Percentiles rank a stretch among this genome's conserved stretches.
Conservation (phyloP, 2,797 vertebrate species). For the Ibycter americanus region DNA sequence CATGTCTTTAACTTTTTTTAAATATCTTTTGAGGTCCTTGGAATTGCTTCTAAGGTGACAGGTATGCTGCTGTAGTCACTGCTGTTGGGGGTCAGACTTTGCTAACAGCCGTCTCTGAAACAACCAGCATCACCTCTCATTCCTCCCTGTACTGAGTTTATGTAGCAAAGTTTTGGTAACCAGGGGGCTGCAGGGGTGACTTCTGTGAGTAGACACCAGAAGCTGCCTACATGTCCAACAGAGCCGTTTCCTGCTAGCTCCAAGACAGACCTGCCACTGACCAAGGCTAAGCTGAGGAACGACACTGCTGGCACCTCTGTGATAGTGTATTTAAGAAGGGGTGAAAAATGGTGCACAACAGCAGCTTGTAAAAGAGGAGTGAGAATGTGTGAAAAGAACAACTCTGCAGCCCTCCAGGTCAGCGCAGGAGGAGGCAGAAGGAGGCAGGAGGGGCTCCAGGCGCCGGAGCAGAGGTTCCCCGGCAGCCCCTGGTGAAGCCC, state of each 20-base stretch:
- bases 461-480: too few relatives aligned
- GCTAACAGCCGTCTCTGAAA: neutral
- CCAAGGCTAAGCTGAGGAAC: neutral
- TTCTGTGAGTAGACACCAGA: too few relatives aligned
- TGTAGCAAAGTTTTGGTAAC: neutral
- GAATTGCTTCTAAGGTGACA: neutral
- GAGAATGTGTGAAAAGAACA: neutral
- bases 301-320: neutral
- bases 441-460: too few relatives aligned
- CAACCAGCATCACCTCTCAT: neutral
- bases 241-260: too few relatives aligned
- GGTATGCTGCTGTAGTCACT: neutral
- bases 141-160: neutral
- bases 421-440: too few relatives aligned
- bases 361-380: neutral
- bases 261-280: accelerated
- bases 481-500: too few relatives aligned
- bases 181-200: too few relatives aligned
- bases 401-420: neutral
- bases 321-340: neutral
- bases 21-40: neutral
- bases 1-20: neutral
- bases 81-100: neutral
- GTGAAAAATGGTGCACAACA: neutral
- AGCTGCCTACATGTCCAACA: neutral